Base-by-base conservation (phyloP, 1,140 invertebrate genomes). In the Aphelenchoides besseyi region DNA sequence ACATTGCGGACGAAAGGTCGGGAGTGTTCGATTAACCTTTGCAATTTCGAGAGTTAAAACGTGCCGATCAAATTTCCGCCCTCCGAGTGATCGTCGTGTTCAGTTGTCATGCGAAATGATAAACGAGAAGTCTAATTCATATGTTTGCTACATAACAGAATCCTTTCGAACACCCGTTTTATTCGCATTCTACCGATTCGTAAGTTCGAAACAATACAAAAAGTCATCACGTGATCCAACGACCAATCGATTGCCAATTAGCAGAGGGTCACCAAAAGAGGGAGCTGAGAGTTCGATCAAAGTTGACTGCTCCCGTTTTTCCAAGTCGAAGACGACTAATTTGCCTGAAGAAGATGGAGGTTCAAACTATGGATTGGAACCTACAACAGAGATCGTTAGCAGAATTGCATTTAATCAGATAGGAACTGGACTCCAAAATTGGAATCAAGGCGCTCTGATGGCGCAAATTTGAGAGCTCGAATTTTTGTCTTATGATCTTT, bases 181-280 rank as follows among this genome's bases (percentile, higher is more conserved):
- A 48, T 48, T 48, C 41, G 41, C 41, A 16, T 23, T 48, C 41
- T 12, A 16, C 41, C 41, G n/a, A n/a, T n/a, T 41, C 37, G 37
- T 41, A 5, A 59, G 18, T 8, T 59, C 55, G 18, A 59, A 59
- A 8, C 5, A 8, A 59, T 59, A 33, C 55, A 59, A 5, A 23
- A 29, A 33, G 23, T 59, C 18, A 23, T 59, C 55, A 8, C 55
- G 55, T 8, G 26, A 5, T 5, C 55, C 55, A 8, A 59, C 18
- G 18, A 59, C 26, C 5, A 59, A 5, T 33, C 18, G 5, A 8
- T 33, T 12, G 32, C 23, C 55, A 33, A 59, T 23, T 8, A 59
- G 5, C 55, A 59, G 55, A 8, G 55, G 55, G 18, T 59, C 55
- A 23, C 55, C 55, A 33, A 59, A 59, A 8, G 55, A 59, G 5